Percentiles rank a stretch among this genome's conserved stretches.
Conservation (phyloP, 2,888 invertebrate genomes). For the Tolmerus cingulatus region DNA sequence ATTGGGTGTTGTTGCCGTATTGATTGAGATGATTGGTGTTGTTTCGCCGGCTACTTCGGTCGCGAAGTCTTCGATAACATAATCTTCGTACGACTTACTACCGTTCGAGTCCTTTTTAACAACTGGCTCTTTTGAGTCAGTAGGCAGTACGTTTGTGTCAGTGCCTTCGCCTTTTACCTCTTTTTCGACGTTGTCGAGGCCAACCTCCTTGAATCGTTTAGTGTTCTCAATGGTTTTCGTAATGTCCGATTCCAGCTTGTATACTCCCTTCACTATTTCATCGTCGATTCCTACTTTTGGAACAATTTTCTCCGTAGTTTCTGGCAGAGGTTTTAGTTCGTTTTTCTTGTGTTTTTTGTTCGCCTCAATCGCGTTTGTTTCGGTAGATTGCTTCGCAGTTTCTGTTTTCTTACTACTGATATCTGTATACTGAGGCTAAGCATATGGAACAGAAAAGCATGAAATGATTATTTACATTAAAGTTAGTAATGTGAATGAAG, state of each 20-base stretch:
- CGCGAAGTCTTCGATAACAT: conserved; percentile 47
- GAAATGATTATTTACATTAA: conserved; percentile 46
- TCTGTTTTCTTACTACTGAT: conserved; percentile 47
- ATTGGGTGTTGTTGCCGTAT: conserved; percentile 2
- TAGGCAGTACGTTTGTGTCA: not conserved
- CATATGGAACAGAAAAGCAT: conserved; percentile 46
- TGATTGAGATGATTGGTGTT: conserved; percentile 1
- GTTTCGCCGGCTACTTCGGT: conserved; percentile 11
- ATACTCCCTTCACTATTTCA: conserved; percentile 60
- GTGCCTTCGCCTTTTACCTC: conserved; percentile 21
- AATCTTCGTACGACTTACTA: conserved; percentile 45
- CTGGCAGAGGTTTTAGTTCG: conserved; percentile 49
- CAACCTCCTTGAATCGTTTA: conserved; percentile 59
- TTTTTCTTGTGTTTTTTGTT: conserved; percentile 53
- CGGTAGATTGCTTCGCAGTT: conserved; percentile 33
- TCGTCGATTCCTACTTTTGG: conserved; percentile 50
- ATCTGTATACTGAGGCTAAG: conserved; percentile 51
- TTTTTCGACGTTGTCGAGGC: conserved; percentile 49
- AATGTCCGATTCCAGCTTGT: conserved; percentile 62
- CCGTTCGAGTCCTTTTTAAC: not conserved
- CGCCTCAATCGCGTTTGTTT: conserved; percentile 50
- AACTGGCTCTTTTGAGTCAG: not conserved
- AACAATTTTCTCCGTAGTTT: conserved; percentile 23
- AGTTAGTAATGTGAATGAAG: conserved; percentile 29
- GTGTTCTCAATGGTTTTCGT: conserved; percentile 64